Evolutionary conservation across 2,797 vertebrate species (phyloP), one percentile per base, ranked within the genome.

Genomic region (Clangula hyemalis): DNA sequence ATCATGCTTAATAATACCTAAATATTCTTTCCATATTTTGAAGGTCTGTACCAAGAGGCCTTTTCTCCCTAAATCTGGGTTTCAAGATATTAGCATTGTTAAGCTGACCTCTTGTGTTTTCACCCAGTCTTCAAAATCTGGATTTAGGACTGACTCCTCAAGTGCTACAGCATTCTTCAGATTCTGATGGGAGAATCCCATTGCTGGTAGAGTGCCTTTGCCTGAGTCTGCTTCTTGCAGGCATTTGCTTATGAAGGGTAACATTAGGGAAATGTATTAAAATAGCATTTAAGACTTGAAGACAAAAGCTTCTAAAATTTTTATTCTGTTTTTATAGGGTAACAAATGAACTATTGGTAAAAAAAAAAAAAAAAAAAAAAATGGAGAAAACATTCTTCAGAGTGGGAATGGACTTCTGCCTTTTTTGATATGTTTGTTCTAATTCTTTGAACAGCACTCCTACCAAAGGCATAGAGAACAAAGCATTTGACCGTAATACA

Each of bases 401-500:
- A 57, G n/a, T 64, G 79, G 17, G 56, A 85, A 43, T 56, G 12
- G 68, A 21, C 20, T 81, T 57, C 39, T 62, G 41, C 13, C 41
- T 87, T 81, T 74, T 78, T 16, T 45, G 39, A 32, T 45, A 62
- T 58, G 39, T 57, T 47, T 58, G 38, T 83, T 85, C 58, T 15
- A 64, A 87, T 97, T 96, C 87, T 54, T 95, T 95, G 91, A 73
- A 39, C 93, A 99, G 99, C 97, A 99, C 99, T 85, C 99, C 99
- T 25, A 97, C 98, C 95, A 99, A 99, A 98, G 98, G 98, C 10
- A 98, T 99, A 38, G 99, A 99, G 97, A 99, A 99, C 97, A 98
- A 98, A 95, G 99, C 98, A 3, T 99, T 99, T 85, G 98, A 99
- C 97, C 99, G 99, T 8, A 99, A 99, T 97, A 99, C 99, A 1